Evolutionary conservation across 2,888 invertebrate genomes (phyloP).

Genomic region (Bugula neritina): DNA sequence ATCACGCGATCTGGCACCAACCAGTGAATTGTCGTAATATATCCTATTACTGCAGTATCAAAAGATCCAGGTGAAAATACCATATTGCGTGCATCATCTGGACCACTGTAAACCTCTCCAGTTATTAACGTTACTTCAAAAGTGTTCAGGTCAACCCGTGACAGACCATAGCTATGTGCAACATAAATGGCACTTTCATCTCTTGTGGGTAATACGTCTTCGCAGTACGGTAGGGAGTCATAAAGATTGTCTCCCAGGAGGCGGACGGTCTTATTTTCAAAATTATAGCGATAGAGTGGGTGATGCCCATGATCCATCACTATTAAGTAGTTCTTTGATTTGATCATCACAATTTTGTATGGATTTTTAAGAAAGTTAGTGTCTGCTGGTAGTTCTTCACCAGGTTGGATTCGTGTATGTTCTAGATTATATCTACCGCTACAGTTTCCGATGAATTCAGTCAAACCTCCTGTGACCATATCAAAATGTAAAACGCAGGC

Average conservation of each 20-base stretch:
- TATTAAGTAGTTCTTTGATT: not conserved
- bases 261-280: not conserved
- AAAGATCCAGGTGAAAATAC: not conserved
- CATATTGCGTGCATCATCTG: not conserved
- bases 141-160: not conserved
- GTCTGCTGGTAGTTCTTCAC: not conserved
- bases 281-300: not conserved
- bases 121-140: not conserved
- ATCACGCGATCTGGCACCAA: constrained; percentile 2
- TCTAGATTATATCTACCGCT: no score
- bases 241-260: not conserved
- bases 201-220: not conserved
- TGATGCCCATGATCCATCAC: not conserved
- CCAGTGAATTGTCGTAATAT: not conserved
- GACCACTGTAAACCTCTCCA: not conserved
- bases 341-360: not conserved
- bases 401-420: not conserved
- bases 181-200: constrained; percentile 5
- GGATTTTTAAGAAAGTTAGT: not conserved
- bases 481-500: not conserved
- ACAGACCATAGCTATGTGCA: not conserved
- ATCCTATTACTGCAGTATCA: not conserved
- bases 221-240: not conserved
- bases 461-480: not conserved
- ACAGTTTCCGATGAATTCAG: not conserved